These are phyloP conservation scores for Zaprionus africanus DNA, from an alignment of 1,140 invertebrate species.

Conservation along the genomic window DNA sequence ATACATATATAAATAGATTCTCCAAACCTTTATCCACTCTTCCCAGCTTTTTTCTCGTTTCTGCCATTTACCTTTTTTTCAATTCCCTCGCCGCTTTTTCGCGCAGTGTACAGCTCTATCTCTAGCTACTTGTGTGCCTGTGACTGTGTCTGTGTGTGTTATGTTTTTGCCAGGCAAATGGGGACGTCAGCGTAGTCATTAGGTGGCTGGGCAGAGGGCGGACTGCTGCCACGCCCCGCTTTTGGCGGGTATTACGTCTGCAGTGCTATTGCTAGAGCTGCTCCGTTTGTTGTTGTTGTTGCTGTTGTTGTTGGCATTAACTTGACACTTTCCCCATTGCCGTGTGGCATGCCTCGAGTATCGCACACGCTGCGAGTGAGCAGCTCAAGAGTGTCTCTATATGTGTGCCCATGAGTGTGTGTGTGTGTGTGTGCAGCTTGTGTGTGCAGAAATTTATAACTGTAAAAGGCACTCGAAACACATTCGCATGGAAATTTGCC, in stretches of 20 bases:
- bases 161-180: slow-evolving; percentile 66
- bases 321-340: slow-evolving; percentile 78
- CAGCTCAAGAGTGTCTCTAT: slow-evolving; percentile 33
- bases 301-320: slow-evolving; percentile 75
- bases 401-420: slow-evolving; percentile 20
- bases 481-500: slow-evolving; percentile 74
- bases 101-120: slow-evolving; percentile 7
- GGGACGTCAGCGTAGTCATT: slow-evolving; percentile 77
- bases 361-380: slow-evolving; percentile 25
- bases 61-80: neutral
- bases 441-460: slow-evolving; percentile 69
- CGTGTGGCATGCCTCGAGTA: slow-evolving; percentile 61
- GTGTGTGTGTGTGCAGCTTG: slow-evolving; percentile 36
- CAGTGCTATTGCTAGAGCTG: slow-evolving; percentile 9
- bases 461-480: slow-evolving; percentile 77
- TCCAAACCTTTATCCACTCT: too few relatives aligned
- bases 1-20: too few relatives aligned
- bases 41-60: neutral
- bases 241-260: slow-evolving; percentile 16
- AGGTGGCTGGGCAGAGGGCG: slow-evolving; percentile 45
- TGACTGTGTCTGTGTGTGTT: slow-evolving; percentile 35
- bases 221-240: slow-evolving; percentile 34
- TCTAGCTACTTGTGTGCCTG: neutral
- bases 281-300: slow-evolving; percentile 24
- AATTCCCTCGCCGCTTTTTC: neutral